Base-by-base conservation (phyloP, 2,888 invertebrate genomes). In the Schrankia costaestrigalis region DNA sequence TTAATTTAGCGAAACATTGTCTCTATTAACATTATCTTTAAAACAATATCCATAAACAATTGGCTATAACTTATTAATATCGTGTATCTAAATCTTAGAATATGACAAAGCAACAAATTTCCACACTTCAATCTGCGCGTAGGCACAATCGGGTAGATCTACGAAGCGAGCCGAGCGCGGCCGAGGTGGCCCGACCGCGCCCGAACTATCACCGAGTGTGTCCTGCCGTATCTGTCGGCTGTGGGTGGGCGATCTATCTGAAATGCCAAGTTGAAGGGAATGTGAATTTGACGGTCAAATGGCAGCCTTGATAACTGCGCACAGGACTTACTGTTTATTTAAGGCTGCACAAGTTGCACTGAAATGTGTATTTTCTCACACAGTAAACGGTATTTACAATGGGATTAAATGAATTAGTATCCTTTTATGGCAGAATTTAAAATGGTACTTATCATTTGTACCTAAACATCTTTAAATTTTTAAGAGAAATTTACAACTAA, bases 71-170 rank as follows among this genome's bases (percentile, higher is more conserved):
- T 55, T 56, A 34, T 49, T 21, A 26, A 30, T 56, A 55, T 63
- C 62, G 15, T 31, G 26, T 42, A 63, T 61, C 62, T 56, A 52
- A 56, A 63, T 63, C 64, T 63, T 29, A 40, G 52, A 55, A 53
- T 58, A 58, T 58, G 57, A 58, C 57, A 58, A 55, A 53, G 59
- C 56, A 50, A 58, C 59, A 58, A 57, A 56, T 57, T 56, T 56
- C 57, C 56, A 51, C 56, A 55, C 58, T 60, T 57, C 62, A 54
- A 62, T 69, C 63, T 62, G 70, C 68, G 72, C 71, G 72, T 71
- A 68, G 73, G 73, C 70, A 60, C 57, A 57, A 71, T 71, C 71
- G 41, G 58, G 34, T 32, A 49, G 56, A 69, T 71, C 70, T 57
- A 56, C 56, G 57, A n/a, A 21, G 21, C 21, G 21, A 3, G 21